Percentiles rank a stretch among this genome's conserved stretches.
Evolutionary conservation across 2,888 invertebrate species (phyloP).

Genomic region (Drosophila greeni): DNA sequence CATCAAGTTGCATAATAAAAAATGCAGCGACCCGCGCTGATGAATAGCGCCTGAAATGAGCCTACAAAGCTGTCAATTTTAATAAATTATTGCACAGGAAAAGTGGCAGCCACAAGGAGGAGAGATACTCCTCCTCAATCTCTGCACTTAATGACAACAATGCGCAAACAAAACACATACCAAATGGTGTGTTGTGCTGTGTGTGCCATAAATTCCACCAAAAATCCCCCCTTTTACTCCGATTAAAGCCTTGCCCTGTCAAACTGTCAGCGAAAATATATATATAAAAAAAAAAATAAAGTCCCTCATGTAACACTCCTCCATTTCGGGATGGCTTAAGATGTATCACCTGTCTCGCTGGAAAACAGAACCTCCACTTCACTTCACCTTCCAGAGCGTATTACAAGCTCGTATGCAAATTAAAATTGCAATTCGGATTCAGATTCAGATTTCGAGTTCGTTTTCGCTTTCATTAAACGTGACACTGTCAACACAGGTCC

Average conservation of each 20-base stretch:
- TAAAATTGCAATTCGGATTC: slow-evolving; percentile 45
- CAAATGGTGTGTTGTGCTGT: slow-evolving; percentile 54
- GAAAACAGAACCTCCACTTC: slow-evolving; percentile 21
- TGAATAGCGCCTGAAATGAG: slow-evolving; percentile 77
- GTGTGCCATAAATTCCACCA: slow-evolving; percentile 62
- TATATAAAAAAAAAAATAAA: neutral
- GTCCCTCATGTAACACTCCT: slow-evolving; percentile 34
- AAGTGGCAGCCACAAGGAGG: slow-evolving; percentile 29
- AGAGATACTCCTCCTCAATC: slow-evolving; percentile 29
- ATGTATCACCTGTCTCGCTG: slow-evolving; percentile 61
- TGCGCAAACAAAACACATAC: slow-evolving; percentile 73
- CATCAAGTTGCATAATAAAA: slow-evolving; percentile 78
- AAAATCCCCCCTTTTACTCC: slow-evolving; percentile 20
- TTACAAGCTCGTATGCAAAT: slow-evolving; percentile 63
- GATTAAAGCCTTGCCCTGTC: slow-evolving; percentile 57
- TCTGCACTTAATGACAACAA: slow-evolving; percentile 68
- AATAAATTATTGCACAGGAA: slow-evolving; percentile 75
- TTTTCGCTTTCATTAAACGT: slow-evolving; percentile 56
- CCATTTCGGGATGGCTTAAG: slow-evolving; percentile 59
- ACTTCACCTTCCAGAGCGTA: slow-evolving; percentile 34
- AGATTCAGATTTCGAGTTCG: slow-evolving; percentile 43
- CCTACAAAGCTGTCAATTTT: slow-evolving; percentile 77
- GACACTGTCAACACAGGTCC: slow-evolving; percentile 44
- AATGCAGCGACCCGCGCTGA: slow-evolving; percentile 71
- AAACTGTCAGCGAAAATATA: slow-evolving; percentile 56